These are phyloP conservation scores for Andricus curvator DNA, from an alignment of 2,888 invertebrate genomes.

Conservation along the genomic window DNA sequence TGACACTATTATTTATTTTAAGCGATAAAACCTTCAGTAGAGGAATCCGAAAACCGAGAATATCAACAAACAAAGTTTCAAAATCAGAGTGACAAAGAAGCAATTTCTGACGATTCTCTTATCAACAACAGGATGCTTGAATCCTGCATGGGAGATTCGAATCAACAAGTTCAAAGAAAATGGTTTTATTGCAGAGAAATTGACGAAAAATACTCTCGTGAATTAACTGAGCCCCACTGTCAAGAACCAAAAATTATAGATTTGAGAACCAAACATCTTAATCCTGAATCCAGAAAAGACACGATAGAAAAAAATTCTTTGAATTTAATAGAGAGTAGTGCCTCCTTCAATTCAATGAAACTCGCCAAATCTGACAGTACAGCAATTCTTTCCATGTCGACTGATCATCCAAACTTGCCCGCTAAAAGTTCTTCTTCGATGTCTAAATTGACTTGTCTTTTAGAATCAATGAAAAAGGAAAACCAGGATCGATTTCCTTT, in stretches of 20 bases:
- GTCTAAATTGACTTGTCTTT: conserved; percentile 51
- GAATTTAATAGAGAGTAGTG: conserved; percentile 19
- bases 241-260: background rate
- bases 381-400: conserved; percentile 44
- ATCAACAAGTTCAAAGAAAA: conserved; percentile 6
- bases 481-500: conserved; percentile 65
- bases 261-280: background rate
- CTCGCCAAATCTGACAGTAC: conserved; percentile 54
- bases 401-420: conserved; percentile 42
- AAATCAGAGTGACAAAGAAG: background rate
- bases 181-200: background rate
- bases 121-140: background rate
- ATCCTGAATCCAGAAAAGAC: background rate
- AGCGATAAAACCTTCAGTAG: background rate
- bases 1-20: background rate
- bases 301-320: background rate
- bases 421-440: conserved; percentile 53
- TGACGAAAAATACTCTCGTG: background rate
- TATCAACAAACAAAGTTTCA: background rate
- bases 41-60: background rate
- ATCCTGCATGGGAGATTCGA: conserved; percentile 18
- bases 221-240: background rate
- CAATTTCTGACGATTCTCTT: conserved; percentile 5
- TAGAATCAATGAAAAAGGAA: conserved; percentile 44
- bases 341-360: conserved; percentile 31